Evolutionary conservation across 2,888 invertebrate species (phyloP), one percentile per base, ranked within the genome.

Genomic region (Polia nebulosa): DNA sequence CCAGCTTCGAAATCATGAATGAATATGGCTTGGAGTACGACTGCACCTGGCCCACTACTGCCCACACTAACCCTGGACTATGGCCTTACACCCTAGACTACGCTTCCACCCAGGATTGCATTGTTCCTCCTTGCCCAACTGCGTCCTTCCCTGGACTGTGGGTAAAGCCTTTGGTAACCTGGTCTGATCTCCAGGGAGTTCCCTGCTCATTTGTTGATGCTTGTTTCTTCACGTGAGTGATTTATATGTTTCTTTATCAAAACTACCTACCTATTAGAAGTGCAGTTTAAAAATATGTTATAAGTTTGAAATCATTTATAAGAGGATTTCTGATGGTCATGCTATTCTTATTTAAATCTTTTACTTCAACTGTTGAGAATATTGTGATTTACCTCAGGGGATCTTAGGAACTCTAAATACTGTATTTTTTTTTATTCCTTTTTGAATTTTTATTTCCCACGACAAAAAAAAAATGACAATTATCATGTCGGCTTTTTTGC

Each of bases 71-170:
- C 68, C 95, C 95, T 32, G 96, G 96, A 22, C 85, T 97, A 0
- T 97, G 97, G 96, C 97, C 97, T 0, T 97, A 97, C 89, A 97
- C 97, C 2, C 87, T 97, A 64, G 96, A 97, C 85, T 97, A 96
- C 78, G 86, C 88, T 0, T 95, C 96, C 0, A 94, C 84, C n/a
- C 96, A 97, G 86, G 96, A 96, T 72, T 97, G 97, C 66, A 83
- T 91, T 11, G 93, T 96, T 25, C 93, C 91, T 0, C 94, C 94
- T 0, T 97, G 97, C 85, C 97, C 97, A 0, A 90, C 89, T 1
- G 95, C 96, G 0, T 91, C 96, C 0, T 93, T 96, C 81, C 96
- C 96, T n/a, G 97, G 96, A 0, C 87, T 96, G 29, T 97, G 97
- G 97, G 96, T 97, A 1, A 85, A 96, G 0, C 97, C 97, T 1